phyloP scores from a whole-genome alignment of 2,888 invertebrate species.

The Ormyrus pomaceus region DNA sequence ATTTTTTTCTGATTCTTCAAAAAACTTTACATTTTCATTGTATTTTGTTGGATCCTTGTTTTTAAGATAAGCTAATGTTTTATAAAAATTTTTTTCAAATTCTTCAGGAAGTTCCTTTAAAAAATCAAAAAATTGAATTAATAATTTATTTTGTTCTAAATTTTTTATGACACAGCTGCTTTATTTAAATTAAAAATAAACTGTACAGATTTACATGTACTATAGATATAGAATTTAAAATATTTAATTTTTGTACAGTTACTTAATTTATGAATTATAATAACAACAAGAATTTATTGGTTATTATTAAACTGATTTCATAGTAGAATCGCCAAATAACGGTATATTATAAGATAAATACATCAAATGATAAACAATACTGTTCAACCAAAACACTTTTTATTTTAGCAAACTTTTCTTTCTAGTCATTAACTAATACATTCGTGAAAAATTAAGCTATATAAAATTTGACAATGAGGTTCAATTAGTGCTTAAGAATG shows the following conservation, averaged over 20 bases:
- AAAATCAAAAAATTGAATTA: neutral
- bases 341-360: no score
- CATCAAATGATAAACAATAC: no score
- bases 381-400: no score
- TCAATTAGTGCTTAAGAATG: no score
- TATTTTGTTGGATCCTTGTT: conserved; percentile 94
- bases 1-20: conserved; percentile 73
- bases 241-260: neutral
- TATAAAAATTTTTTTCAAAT: conserved; percentile 91
- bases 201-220: neutral
- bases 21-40: conserved; percentile 85
- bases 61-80: conserved; percentile 90
- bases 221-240: neutral
- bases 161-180: neutral
- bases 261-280: conserved; percentile 2
- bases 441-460: no score
- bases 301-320: no score
- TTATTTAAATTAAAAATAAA: neutral
- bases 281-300: conserved; percentile 1
- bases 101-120: conserved; percentile 74
- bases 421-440: no score
- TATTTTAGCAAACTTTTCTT: no score
- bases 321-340: no score
- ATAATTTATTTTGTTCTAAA: neutral
- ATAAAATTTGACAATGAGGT: no score